Conservation (phyloP, 2,797 vertebrate species). For the Enteromius unitaeniatus region DNA sequence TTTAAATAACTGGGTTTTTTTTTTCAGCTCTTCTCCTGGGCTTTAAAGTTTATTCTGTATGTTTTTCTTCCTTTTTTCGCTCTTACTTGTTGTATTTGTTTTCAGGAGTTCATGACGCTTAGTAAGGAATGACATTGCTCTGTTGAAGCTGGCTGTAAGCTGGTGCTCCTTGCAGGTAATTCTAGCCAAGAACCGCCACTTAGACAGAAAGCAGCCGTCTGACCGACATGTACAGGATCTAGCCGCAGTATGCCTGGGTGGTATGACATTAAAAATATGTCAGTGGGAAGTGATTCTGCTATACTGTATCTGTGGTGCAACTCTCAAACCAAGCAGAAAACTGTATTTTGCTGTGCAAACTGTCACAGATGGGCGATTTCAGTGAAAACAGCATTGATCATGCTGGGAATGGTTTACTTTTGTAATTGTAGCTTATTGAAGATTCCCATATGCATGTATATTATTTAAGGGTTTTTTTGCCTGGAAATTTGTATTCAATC, state of each 20-base stretch:
- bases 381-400: background rate
- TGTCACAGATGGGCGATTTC: background rate
- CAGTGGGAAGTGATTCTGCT: background rate
- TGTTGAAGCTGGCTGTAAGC: conserved; percentile 59
- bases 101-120: conserved; percentile 58
- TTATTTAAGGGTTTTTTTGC: background rate
- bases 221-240: background rate
- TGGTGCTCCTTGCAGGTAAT: background rate
- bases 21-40: conserved; percentile 51
- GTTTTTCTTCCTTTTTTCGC: conserved; percentile 46
- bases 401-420: background rate
- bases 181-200: background rate
- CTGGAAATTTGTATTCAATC: background rate
- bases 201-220: conserved; percentile 27
- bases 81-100: conserved; percentile 32
- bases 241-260: background rate
- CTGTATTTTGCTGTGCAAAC: background rate
- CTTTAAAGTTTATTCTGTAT: conserved; percentile 47
- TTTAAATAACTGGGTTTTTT: conserved; percentile 75
- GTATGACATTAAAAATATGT: conserved; percentile 1
- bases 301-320: background rate
- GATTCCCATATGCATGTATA: background rate
- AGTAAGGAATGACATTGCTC: conserved; percentile 62
- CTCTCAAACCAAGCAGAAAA: background rate
- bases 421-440: background rate